Base-by-base conservation (phyloP, 2,888 invertebrate genomes). In the Habroteleia sp. region DNA sequence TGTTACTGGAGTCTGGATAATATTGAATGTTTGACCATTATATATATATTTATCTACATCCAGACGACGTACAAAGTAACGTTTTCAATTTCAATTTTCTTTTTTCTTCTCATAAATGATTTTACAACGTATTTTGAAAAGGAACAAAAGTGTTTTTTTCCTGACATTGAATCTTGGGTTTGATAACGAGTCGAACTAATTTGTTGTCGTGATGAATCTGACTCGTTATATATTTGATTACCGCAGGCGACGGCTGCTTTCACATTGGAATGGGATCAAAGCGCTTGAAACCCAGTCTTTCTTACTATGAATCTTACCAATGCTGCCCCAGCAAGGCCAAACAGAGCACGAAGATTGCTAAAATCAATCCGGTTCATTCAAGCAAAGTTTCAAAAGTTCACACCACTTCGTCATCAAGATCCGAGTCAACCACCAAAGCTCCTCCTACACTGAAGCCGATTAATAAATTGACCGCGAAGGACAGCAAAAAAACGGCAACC, bases 201-300 rank as follows among this genome's bases (percentile, higher is more conserved):
- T 31, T 25, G 11, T 41, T 44, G 17, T 27, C 48, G 48, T 48
- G 39, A 56, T 84, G 69, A 85, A 80, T 86, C 84, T 87, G 85
- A 87, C 80, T 83, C 84, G 85, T 92, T 54, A 91, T 94, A 94
- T 94, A 94, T 95, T 94, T 95, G 94, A 94, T 93, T 94, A 92
- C 93, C 93, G 94, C 95, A 96, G 96, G 96, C 94, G 96, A 96
- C 94, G 95, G 95, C 93, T 96, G 96, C 94, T 96, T 96, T 95
- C 95, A 95, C 95, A 95, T 96, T 92, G 96, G 96, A 92, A 93
- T 96, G 93, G 95, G 95, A 91, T 94, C 94, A 91, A 94, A 94
- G 91, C 92, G 91, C 90, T 92, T 92, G 88, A 91, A 93, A 90
- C 93, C 93, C 90, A 92, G 92, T 90, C 91, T 92, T 90, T 92